A percentile compares a stretch with the other conserved stretches of the same genome.
phyloP scores from a whole-genome alignment of 2,113 vertebrate species.

The Cololabis saira region DNA sequence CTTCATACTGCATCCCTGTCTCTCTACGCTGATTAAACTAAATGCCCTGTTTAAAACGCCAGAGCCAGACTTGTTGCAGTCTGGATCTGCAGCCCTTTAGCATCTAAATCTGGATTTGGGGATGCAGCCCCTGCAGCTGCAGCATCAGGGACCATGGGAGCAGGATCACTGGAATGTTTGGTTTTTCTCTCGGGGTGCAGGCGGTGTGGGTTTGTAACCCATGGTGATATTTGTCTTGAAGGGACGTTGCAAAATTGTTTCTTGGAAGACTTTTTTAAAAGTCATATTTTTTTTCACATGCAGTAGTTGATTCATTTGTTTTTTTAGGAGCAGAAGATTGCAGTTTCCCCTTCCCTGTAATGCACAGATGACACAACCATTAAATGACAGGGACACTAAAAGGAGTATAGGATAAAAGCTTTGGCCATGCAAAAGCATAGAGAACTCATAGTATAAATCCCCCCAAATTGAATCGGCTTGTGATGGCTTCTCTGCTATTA shows the following conservation, averaged over 20 bases:
- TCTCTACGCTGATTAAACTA: conserved; percentile 13
- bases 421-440: conserved; percentile 7
- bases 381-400: conserved; percentile 36
- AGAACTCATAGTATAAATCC: conserved; percentile 29
- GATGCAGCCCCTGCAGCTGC: conserved; percentile 14
- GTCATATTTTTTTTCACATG: background rate
- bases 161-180: background rate
- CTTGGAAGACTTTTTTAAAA: too few relatives aligned
- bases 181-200: too few relatives aligned
- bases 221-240: too few relatives aligned
- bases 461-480: conserved; percentile 12
- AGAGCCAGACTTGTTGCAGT: conserved; percentile 35
- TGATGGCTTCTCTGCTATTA: conserved; percentile 56
- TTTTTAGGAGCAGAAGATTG: conserved; percentile 9
- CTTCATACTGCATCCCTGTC: background rate
- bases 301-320: conserved; percentile 21
- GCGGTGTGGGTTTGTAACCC: too few relatives aligned
- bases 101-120: conserved; percentile 26
- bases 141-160: background rate
- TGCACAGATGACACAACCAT: conserved; percentile 7
- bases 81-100: conserved; percentile 67
- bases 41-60: conserved; percentile 49
- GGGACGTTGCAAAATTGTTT: too few relatives aligned
- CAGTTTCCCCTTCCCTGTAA: conserved; percentile 1
- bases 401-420: background rate